phyloP scores from a whole-genome alignment of 2,797 vertebrate genomes.

The Macropodus opercularis region DNA sequence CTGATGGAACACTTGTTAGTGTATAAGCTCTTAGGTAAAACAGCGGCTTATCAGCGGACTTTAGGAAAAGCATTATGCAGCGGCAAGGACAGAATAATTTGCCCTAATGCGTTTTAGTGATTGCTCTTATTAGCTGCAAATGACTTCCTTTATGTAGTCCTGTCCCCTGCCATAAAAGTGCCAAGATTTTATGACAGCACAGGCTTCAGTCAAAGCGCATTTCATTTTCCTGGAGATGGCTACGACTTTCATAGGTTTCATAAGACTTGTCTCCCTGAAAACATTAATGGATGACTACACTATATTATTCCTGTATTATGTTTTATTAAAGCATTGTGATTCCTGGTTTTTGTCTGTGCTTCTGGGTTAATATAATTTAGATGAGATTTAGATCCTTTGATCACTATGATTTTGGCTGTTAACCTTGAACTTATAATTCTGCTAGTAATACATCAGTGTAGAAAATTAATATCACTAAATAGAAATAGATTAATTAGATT shows the following conservation, averaged over 20 bases:
- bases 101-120: slow-evolving; percentile 70
- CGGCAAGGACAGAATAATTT: slow-evolving; percentile 69
- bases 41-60: slow-evolving; percentile 50
- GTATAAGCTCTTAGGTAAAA: slow-evolving; percentile 39
- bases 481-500: too few relatives aligned
- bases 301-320: slow-evolving; percentile 63
- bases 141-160: slow-evolving; percentile 69
- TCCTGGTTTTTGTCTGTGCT: slow-evolving; percentile 51
- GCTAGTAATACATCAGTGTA: too few relatives aligned
- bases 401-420: too few relatives aligned
- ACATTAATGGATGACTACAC: slow-evolving; percentile 56
- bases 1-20: slow-evolving; percentile 51
- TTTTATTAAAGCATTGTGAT: slow-evolving; percentile 62
- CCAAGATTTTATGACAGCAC: slow-evolving; percentile 64
- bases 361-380: slow-evolving; percentile 43
- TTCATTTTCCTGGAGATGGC: slow-evolving; percentile 68
- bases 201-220: slow-evolving; percentile 61
- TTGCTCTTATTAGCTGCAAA: slow-evolving; percentile 69
- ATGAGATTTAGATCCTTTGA: too few relatives aligned
- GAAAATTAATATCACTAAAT: too few relatives aligned
- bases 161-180: slow-evolving; percentile 68
- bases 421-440: too few relatives aligned
- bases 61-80: slow-evolving; percentile 53
- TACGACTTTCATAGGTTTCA: slow-evolving; percentile 69
- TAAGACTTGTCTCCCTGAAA: slow-evolving; percentile 62